These are phyloP conservation scores for Oryctes rhinoceros DNA, from an alignment of 1,140 invertebrate species.

Conservation along the genomic window DNA sequence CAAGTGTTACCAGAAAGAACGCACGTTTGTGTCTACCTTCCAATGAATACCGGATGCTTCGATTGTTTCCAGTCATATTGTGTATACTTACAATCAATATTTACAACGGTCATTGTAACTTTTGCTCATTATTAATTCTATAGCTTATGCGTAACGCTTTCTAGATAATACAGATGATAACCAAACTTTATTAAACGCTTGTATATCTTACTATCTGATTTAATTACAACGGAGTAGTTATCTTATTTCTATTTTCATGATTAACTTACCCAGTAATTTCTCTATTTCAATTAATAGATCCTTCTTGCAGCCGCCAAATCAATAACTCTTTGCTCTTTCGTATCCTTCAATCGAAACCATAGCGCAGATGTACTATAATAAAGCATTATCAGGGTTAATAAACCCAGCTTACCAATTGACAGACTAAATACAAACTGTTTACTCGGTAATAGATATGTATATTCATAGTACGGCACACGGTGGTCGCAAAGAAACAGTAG, in stretches of 20 bases:
- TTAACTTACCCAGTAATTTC: no score
- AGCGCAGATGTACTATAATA: slow-evolving; percentile 13
- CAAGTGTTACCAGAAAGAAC: no score
- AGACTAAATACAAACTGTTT: slow-evolving; percentile 36
- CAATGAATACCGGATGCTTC: background rate
- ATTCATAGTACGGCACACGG: background rate
- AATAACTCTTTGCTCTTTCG: background rate
- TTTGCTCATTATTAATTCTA: background rate
- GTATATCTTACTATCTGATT: no score
- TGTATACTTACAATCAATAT: background rate
- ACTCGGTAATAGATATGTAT: background rate
- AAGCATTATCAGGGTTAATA: slow-evolving; percentile 12
- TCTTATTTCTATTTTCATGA: no score
- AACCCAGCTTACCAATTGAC: slow-evolving; percentile 19
- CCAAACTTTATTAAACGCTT: no score
- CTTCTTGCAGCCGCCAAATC: no score
- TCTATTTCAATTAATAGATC: no score
- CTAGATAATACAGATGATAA: background rate
- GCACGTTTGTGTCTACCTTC: background rate
- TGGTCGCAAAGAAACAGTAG: slow-evolving; percentile 11
- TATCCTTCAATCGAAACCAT: no score
- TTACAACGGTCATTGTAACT: background rate
- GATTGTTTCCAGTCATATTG: background rate
- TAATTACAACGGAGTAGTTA: no score
- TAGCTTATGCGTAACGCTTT: background rate